phyloP scores from a whole-genome alignment of 2,797 vertebrate genomes.

The Pteropus rufus region DNA sequence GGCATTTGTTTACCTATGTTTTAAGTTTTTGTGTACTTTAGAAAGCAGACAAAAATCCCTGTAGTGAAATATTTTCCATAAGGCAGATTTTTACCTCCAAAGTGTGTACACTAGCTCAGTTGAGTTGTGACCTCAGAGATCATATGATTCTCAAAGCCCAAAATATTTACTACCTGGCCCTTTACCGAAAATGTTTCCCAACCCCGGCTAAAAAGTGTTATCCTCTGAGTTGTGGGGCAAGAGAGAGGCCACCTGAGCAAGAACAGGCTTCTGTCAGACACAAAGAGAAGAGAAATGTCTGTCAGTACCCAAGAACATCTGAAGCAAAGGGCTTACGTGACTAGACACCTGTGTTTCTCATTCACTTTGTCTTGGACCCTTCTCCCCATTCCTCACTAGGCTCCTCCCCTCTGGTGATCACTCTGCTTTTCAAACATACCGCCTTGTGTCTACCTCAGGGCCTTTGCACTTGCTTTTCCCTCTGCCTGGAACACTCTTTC shows the following conservation, averaged over 20 bases:
- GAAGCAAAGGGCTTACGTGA: accelerated
- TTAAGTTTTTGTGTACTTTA: not conserved
- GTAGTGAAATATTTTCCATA: slow-evolving; percentile 9
- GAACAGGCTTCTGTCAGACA: not conserved
- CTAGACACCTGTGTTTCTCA: not conserved
- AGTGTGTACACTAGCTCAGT: not conserved
- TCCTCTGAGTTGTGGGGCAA: not conserved
- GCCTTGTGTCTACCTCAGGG: not conserved
- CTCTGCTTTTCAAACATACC: not conserved
- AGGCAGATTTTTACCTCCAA: not conserved
- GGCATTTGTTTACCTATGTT: not conserved
- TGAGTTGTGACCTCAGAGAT: not conserved
- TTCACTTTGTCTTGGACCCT: not conserved
- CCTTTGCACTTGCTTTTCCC: not conserved
- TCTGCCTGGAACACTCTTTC: not conserved
- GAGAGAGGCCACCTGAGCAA: not conserved
- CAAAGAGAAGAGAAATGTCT: not conserved
- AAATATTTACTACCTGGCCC: not conserved
- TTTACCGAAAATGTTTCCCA: not conserved
- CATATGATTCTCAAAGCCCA: not conserved
- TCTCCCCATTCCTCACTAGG: not conserved
- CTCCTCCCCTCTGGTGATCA: not conserved
- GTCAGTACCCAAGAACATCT: not conserved
- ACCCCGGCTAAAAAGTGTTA: not conserved
- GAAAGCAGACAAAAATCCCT: slow-evolving; percentile 30